Evolutionary conservation across 2,113 vertebrate species (phyloP), one percentile per base, ranked within the genome.

Genomic region (Tringa solitaria): DNA sequence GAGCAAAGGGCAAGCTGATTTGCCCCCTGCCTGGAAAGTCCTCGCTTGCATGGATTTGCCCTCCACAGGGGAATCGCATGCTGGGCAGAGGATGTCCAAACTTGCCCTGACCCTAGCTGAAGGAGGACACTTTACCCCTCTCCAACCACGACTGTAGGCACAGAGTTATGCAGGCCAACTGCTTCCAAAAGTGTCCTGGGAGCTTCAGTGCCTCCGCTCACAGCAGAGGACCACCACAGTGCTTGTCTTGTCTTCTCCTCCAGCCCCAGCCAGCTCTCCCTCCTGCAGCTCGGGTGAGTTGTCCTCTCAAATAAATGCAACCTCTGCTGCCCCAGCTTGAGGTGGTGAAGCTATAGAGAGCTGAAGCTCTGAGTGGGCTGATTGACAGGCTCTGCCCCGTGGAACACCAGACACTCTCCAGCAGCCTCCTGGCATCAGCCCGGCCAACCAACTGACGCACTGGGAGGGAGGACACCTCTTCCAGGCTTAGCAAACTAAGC

Each of bases 361-460:
- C n/a, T 41, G 76, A 33, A 53, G 63, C 8, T 9, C 9, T 2
- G 20, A 37, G 61, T 7, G 19, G 46, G 32, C 63, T 77, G 28
- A 14, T 28, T 3, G 73, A 11, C 35, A 43, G 39, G 3, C 19
- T 46, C 32, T 85, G 74, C 2, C 74, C 23, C 7, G 46, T 4
- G 37, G 15, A 87, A 60, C 64, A 50, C 5, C 54, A 65, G 84
- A 61, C 50, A 23, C 35, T 6, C 41, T 84, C 45, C 89, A 89
- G 84, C 86, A 74, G 15, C 41, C 54, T 69, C 32, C 61, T 82
- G 89, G 83, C 85, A 79, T 3, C 8, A 28, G 51, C 57, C 59
- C 1, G 0, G 21, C 1, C 1, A 81, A 59, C 57, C 2, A 2
- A 9, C 39, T 0, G 0, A 11, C 0, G 1, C 30, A 2, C 32